Percentiles rank a stretch among this genome's conserved stretches.
These are phyloP conservation scores for Drosophila macrothrix DNA, from an alignment of 2,888 invertebrate species.

Conservation along the genomic window DNA sequence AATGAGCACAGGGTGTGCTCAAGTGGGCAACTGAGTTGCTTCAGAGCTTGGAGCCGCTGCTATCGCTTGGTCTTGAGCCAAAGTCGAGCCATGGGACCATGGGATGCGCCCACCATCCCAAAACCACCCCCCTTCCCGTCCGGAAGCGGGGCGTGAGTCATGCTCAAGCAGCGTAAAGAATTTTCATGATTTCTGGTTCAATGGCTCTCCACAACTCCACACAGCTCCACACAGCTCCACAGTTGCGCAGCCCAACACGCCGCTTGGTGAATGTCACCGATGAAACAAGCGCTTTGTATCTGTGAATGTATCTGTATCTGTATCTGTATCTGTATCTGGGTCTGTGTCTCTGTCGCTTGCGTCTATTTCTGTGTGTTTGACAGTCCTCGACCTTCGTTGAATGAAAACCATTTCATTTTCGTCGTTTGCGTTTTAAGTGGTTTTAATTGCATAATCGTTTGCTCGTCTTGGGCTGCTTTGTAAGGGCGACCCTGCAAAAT, in stretches of 20 bases:
- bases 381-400: slow-evolving; percentile 48
- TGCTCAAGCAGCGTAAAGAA: slow-evolving; percentile 68
- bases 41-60: slow-evolving; percentile 8
- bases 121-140: not conserved
- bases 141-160: slow-evolving; percentile 32
- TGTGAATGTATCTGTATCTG: not conserved
- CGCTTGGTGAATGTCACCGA: slow-evolving; percentile 51
- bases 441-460: slow-evolving; percentile 33
- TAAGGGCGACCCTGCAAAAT: slow-evolving; percentile 22
- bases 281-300: slow-evolving; percentile 31
- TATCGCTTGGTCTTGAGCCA: slow-evolving; percentile 29
- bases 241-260: not conserved
- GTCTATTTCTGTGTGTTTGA: not conserved
- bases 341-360: not conserved
- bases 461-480: slow-evolving; percentile 9
- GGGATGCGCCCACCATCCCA: not conserved
- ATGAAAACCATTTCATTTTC: slow-evolving; percentile 36
- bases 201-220: slow-evolving; percentile 47
- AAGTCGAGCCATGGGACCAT: slow-evolving; percentile 18
- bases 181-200: slow-evolving; percentile 74
- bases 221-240: slow-evolving; percentile 11
- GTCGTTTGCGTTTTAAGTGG: slow-evolving; percentile 23
- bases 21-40: slow-evolving; percentile 43
- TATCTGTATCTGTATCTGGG: not conserved
- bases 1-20: slow-evolving; percentile 25